Evolutionary conservation across 2,797 vertebrate genomes (phyloP), one percentile per base, ranked within the genome.

Genomic region (Eulemur mongoz): DNA sequence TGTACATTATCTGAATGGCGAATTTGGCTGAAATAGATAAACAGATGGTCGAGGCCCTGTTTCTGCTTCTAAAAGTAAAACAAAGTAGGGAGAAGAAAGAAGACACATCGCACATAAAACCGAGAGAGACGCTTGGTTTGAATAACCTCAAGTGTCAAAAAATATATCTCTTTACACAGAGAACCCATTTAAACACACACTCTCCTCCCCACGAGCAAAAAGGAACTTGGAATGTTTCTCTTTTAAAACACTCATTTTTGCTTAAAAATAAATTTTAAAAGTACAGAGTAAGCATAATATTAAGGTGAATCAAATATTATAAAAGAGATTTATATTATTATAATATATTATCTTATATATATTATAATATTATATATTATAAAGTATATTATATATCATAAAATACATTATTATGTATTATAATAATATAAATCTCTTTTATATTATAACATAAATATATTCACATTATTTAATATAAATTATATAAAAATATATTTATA

Each of bases 41-140:
- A 92, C 94, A 93, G 95, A 98, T 86, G 97, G 96, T 38, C 4
- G 27, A 75, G 97, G 94, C 89, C 89, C 50, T 57, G 93, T 92
- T 97, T 96, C 94, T 97, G 92, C 91, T 97, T 95, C 93, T 97
- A 73, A 96, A 98, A 93, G n/a, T 78, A 95, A 96, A 98, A 96
- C 69, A 94, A 97, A 97, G 69, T 78, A 81, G 94, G 93, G n/a
- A 48, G 23, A 67, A 95, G 65, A 18, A 54, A 82, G 89, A 97
- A 93, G 86, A 93, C 61, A 38, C 54, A 59, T 45, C 61, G 76
- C 63, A 76, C 80, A 69, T 15, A 61, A 88, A 92, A 85, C 82
- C 0, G 1, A 82, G 78, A 93, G 91, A 91, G 91, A 96, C 91
- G 88, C 69, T 97, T 85, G 91, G 82, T 94, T 92, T 59, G 61